Base-by-base conservation (phyloP, 2,888 invertebrate species). In the Augochlorella aurata region DNA sequence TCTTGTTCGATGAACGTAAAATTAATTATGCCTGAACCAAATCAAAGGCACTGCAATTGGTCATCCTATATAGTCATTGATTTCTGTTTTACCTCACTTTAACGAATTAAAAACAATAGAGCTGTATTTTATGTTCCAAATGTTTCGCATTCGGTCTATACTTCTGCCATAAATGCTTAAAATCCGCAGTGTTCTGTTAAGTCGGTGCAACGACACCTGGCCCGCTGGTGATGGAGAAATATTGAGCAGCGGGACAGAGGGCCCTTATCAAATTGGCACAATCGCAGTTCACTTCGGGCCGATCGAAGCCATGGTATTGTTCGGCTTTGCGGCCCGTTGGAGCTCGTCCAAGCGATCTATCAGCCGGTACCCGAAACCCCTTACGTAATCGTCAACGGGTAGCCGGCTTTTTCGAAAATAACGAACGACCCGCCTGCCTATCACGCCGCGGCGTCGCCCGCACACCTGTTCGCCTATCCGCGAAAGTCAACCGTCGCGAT, bases 241-340 rank as follows among this genome's bases (percentile, higher is more conserved):
- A 74, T 71, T 79, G 61, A 77, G 65, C 81, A 73, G 61, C 73
- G 58, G 65, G 70, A 66, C 68, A 38, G 78, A 66, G 68, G 69
- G 78, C 74, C 65, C 86, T 86, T 87, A 87, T 87, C 87, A 86
- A 86, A 79, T 82, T 83, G 87, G 85, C 87, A 66, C 83, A 66
- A 74, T 54, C 76, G 81, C 82, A 61, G 85, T 80, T 74, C 81
- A n/a, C 77, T 79, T 65, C n/a, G 45, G 47, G 69, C 38, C 69
- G 74, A 77, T 70, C 63, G 14, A 71, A 74, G 66, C 18, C 21
- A 16, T 52, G 74, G 49, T 79, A 87, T 81, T 82, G 87, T 79
- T 70, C 69, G 75, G 49, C 66, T 29, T 74, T 54, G 24, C 38
- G 29, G 68, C 67, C 68, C 67, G 45, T 80, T 88, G 88, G 88